Percentiles rank a stretch among this genome's conserved stretches.
These are phyloP conservation scores for Scaptomyza montana DNA, from an alignment of 1,140 invertebrate genomes.

Conservation along the genomic window DNA sequence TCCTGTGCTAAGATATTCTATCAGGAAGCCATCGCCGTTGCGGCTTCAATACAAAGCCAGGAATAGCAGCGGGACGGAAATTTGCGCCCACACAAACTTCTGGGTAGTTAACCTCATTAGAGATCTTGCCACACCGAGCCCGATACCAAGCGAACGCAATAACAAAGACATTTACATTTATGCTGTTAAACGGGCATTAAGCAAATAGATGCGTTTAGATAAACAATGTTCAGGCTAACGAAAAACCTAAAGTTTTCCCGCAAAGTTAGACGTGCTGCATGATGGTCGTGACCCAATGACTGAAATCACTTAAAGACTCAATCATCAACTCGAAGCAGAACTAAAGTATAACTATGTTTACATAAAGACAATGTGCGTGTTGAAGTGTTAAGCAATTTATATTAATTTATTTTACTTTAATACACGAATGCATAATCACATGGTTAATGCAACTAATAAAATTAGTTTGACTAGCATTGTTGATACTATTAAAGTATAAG, in stretches of 20 bases:
- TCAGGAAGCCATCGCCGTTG: conserved; percentile 11
- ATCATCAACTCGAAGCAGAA: conserved; percentile 49
- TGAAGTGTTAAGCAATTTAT: no score
- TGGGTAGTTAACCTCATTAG: conserved; percentile 7
- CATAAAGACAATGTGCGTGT: no score
- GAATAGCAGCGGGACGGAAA: neutral
- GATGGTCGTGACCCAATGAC: conserved; percentile 48
- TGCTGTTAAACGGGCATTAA: conserved; percentile 46
- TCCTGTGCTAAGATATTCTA: conserved; percentile 5
- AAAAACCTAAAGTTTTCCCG: conserved; percentile 35
- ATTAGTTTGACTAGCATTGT: no score
- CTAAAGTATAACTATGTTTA: conserved; percentile 8
- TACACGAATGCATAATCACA: no score
- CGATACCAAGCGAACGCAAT: neutral
- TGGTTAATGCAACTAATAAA: no score
- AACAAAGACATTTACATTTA: conserved; percentile 24
- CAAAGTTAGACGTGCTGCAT: conserved; percentile 22
- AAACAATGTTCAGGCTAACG: conserved; percentile 25
- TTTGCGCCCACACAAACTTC: conserved; percentile 2
- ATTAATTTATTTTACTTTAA: no score
- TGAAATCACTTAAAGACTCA: conserved; percentile 67
- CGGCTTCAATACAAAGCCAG: neutral
- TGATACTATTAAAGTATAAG: no score
- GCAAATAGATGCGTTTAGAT: conserved; percentile 49
- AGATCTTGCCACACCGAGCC: neutral